Conservation (phyloP, 2,797 vertebrate species). For the Clarias pachynema region DNA sequence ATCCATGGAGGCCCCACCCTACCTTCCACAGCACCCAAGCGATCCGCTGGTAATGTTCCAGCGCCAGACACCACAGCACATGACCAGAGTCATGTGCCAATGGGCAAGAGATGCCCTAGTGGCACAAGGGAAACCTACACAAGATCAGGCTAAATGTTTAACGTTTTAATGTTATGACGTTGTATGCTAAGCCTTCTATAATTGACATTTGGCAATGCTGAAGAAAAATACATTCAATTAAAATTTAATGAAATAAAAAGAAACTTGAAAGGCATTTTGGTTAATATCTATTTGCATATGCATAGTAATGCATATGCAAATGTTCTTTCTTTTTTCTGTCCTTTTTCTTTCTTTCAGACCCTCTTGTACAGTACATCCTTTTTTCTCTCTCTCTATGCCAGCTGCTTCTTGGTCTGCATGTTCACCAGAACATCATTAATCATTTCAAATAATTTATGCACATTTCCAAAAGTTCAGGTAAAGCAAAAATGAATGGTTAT, state of each 20-base stretch:
- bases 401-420: neutral
- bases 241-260: neutral
- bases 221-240: neutral
- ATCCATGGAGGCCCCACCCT: too few species aligned
- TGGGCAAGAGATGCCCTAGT: too few species aligned
- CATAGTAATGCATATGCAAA: too few species aligned
- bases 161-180: too few species aligned
- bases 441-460: constrained; percentile 59
- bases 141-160: too few species aligned
- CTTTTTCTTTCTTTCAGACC: neutral
- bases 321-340: neutral
- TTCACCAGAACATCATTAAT: constrained; percentile 19
- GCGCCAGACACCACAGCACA: too few species aligned
- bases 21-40: too few species aligned
- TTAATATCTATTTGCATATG: neutral
- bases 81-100: too few species aligned
- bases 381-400: neutral
- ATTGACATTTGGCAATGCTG: neutral
- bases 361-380: neutral
- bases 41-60: too few species aligned
- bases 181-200: neutral
- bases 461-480: constrained; percentile 1
- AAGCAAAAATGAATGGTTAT: neutral
- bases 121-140: too few species aligned
- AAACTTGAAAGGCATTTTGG: neutral